Evolutionary conservation across 2,888 invertebrate species (phyloP).

Genomic region (Sericinus montela): DNA sequence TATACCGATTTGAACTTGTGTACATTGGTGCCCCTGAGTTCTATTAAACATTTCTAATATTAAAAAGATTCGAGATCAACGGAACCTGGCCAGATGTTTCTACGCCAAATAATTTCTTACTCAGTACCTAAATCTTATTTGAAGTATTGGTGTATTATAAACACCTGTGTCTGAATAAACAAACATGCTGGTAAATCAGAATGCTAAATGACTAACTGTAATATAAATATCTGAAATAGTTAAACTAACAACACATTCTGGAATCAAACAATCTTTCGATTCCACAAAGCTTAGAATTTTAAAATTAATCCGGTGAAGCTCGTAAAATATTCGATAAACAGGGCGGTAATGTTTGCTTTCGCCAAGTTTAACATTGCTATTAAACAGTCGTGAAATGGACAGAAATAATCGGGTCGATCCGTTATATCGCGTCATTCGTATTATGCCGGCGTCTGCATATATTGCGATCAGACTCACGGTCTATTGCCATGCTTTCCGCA

Average conservation of each 20-base stretch:
- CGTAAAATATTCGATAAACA: slow-evolving; percentile 79
- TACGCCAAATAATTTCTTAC: slow-evolving; percentile 60
- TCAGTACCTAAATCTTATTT: slow-evolving; percentile 64
- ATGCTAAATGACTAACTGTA: slow-evolving; percentile 75
- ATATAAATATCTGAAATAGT: slow-evolving; percentile 74
- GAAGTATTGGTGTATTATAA: slow-evolving; percentile 71
- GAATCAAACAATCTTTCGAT: slow-evolving; percentile 72
- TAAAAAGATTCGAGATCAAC: slow-evolving; percentile 31
- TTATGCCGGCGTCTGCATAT: slow-evolving; percentile 62
- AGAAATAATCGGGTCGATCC: slow-evolving; percentile 78
- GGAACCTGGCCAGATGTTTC: slow-evolving; percentile 58
- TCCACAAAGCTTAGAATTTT: slow-evolving; percentile 71
- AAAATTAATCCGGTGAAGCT: slow-evolving; percentile 71
- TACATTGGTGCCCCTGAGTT: background rate
- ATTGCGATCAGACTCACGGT: slow-evolving; percentile 39
- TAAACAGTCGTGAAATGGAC: slow-evolving; percentile 78
- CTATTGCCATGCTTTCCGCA: slow-evolving; percentile 61
- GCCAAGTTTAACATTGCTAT: slow-evolving; percentile 77
- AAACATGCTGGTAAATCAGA: slow-evolving; percentile 74
- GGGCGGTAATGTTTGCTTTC: slow-evolving; percentile 75
- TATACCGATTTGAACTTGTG: too few species aligned
- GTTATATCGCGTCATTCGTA: slow-evolving; percentile 75
- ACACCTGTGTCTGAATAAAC: slow-evolving; percentile 70
- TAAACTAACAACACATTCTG: slow-evolving; percentile 55
- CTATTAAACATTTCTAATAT: slow-evolving; percentile 16